These are phyloP conservation scores for Drosophila varians DNA, from an alignment of 1,140 invertebrate species.

Conservation along the genomic window DNA sequence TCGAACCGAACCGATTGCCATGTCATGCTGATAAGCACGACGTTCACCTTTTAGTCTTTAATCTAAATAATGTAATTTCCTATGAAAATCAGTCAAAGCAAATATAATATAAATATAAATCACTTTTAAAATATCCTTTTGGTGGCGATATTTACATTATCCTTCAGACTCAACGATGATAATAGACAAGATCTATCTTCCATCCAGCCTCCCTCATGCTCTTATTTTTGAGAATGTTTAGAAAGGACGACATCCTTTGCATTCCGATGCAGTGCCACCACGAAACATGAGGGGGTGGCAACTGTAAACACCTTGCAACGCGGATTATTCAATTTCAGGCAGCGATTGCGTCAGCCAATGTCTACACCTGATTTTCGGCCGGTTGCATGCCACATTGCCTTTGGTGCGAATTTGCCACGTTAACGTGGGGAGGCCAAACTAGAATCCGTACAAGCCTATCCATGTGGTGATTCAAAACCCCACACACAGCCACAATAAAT, in stretches of 20 bases:
- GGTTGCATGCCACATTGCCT: constrained; percentile 57
- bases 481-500: constrained; percentile 10
- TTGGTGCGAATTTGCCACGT: constrained; percentile 54
- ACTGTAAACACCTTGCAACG: constrained; percentile 22
- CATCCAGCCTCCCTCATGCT: too few species aligned
- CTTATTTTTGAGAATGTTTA: too few species aligned
- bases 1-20: constrained; percentile 6
- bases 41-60: background rate
- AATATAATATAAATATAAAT: too few species aligned
- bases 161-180: too few species aligned
- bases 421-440: constrained; percentile 29
- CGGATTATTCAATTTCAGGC: constrained; percentile 36
- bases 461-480: background rate
- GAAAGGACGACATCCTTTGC: background rate
- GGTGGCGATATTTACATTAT: too few species aligned
- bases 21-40: constrained; percentile 40
- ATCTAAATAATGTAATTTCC: constrained; percentile 13
- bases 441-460: constrained; percentile 24
- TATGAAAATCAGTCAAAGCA: too few species aligned
- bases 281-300: background rate
- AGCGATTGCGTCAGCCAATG: constrained; percentile 71
- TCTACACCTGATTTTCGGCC: constrained; percentile 17
- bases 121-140: too few species aligned
- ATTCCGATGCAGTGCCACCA: background rate
- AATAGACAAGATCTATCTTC: too few species aligned